Evolutionary conservation across 2,888 invertebrate species (phyloP), one percentile per base, ranked within the genome.

Genomic region (Emesis russula): DNA sequence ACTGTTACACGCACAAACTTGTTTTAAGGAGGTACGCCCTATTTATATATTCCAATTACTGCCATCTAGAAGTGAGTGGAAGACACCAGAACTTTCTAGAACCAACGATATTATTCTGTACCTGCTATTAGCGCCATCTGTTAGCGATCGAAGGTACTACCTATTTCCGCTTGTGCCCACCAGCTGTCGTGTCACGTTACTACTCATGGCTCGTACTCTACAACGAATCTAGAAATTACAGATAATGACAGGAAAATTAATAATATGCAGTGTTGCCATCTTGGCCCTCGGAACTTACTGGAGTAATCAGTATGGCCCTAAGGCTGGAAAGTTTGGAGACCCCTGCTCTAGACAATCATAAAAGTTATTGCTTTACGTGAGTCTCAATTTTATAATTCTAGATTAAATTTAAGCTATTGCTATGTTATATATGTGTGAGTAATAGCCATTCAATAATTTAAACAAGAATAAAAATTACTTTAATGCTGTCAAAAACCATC

Each of bases 231-330:
- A 79, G 44, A 80, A 71, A 11, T 70, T 33, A 79, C 36, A 80
- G 48, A 58, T 53, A 70, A 31, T 70, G 70, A 70, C 70, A 25
- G 31, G 70, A 70, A 70, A 70, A 70, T 70, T 70, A 70, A 70
- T 70, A 70, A 70, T 70, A 70, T 70, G 70, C 70, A 70, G 70
- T 70, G 70, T 70, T 25, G 70, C 70, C 70, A 31, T 70, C 33
- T 70, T 70, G 70, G 70, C 70, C 70, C 70, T 70, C 70, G 70
- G 70, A 70, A 70, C 36, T 36, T 36, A 36, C 70, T 70, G 70
- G 70, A 70, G 70, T 70, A 70, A 70, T 70, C 70, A 70, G 70
- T 70, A 70, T 70, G 70, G 33, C 70, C 70, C 70, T 70, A 70
- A 70, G 70, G 70, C 25, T 70, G 70, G 70, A 70, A 70, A 70